Base-by-base conservation (phyloP, 2,888 invertebrate genomes). In the Cerastis rubricosa region DNA sequence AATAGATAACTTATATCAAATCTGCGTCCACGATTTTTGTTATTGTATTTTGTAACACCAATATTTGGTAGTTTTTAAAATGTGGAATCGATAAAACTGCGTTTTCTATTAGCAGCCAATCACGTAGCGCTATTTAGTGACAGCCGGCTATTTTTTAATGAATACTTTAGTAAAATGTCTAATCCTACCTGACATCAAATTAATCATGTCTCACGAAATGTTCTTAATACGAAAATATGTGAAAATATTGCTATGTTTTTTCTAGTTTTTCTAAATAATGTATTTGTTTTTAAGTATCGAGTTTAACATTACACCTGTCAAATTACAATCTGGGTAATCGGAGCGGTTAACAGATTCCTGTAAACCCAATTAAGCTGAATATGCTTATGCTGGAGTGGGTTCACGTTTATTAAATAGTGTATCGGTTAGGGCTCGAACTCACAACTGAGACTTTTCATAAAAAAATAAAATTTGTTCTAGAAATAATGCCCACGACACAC, bases 401-500 rank as follows among this genome's bases (percentile, higher is more conserved):
- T 25, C 25, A 57, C 25, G 57, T 57, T 57, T 25, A 57, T 57
- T 25, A 57, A 11, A 25, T 25, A 57, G n/a, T 11, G 54, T 54
- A 51, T 45, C 45, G 45, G 17, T 49, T 49, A 49, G 49, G 22
- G 51, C 5, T 49, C 49, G 51, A 22, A 51, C 25, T 61, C 22
- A 64, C 40, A 43, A 64, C 40, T 5, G n/a, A 66, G 66, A 49
- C 49, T 66, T 19, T 29, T 66, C 11, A 66, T 3, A 66, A 47
- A 66, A 66, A 61, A 59, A n/a, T n/a, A 45, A 69, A n/a, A 64
- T 45, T 72, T 64, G 54, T 72, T 54, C 43, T 54, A 57, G 57
- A 64, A 57, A 45, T 45, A 1, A 69, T 69, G 74, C 74, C 74
- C 14, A 63, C 68, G 63, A n/a, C n/a, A n/a, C n/a, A 74, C 63